Percentiles rank a stretch among this genome's conserved stretches.
These are phyloP conservation scores for Malurus leucopterus DNA, from an alignment of 2,797 vertebrate species.

Conservation along the genomic window DNA sequence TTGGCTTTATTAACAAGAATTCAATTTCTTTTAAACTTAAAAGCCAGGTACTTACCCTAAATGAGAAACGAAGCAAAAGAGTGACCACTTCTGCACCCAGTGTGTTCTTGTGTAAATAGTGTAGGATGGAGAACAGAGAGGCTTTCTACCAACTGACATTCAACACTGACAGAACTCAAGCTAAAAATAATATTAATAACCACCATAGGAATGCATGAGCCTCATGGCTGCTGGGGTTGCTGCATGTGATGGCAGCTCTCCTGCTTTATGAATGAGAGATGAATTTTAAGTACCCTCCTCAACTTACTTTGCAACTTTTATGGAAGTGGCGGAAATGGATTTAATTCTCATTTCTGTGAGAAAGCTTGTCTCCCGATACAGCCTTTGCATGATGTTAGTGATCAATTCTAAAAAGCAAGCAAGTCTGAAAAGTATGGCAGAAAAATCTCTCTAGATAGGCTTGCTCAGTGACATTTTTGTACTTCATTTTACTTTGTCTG, in stretches of 20 bases:
- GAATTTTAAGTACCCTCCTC: background rate
- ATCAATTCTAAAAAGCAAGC: background rate
- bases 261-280: background rate
- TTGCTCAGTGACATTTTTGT: background rate
- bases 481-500: background rate
- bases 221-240: background rate
- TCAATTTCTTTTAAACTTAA: background rate
- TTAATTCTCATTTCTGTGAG: background rate
- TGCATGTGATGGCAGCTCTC: background rate
- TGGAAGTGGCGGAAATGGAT: background rate
- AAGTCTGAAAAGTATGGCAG: background rate
- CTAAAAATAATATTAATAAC: slow-evolving; percentile 36
- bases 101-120: background rate
- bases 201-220: background rate
- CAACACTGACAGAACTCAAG: background rate
- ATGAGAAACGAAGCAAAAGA: slow-evolving; percentile 5
- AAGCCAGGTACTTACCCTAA: background rate
- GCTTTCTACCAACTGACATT: background rate
- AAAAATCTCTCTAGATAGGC: background rate
- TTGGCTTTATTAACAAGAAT: background rate
- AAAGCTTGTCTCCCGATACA: background rate
- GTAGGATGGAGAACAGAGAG: background rate
- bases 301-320: background rate
- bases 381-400: background rate
- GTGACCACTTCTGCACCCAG: background rate